Conservation (phyloP, 2,113 vertebrate species). For the Laterallus jamaicensis region DNA sequence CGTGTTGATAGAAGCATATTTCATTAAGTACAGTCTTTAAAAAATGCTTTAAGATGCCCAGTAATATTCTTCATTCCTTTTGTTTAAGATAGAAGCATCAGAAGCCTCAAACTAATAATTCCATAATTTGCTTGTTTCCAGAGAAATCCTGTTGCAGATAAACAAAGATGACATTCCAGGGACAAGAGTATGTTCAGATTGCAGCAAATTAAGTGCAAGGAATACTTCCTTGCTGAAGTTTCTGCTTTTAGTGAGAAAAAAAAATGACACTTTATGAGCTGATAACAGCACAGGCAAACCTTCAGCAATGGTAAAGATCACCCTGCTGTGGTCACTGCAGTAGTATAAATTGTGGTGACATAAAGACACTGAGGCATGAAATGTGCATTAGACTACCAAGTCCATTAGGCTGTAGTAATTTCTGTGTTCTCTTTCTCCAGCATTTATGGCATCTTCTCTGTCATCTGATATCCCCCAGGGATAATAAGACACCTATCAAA, state of each 20-base stretch:
- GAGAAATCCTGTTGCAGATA: background rate
- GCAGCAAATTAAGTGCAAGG: background rate
- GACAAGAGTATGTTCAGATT: background rate
- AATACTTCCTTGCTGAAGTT: background rate
- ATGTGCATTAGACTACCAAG: background rate
- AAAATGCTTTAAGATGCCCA: background rate
- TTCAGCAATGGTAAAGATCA: background rate
- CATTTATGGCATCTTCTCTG: background rate
- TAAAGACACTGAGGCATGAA: background rate
- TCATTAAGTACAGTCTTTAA: background rate
- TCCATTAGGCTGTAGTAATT: background rate
- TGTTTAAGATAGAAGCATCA: background rate
- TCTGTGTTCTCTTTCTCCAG: background rate
- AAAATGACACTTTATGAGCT: background rate
- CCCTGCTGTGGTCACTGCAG: background rate
- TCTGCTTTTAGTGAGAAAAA: background rate
- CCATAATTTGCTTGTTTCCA: background rate
- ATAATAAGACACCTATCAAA: background rate
- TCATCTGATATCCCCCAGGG: rapidly evolving
- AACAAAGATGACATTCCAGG: background rate
- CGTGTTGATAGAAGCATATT: background rate
- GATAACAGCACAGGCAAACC: background rate
- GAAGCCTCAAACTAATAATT: background rate
- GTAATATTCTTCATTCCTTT: background rate
- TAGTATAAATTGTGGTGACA: background rate